Evolutionary conservation across 2,797 vertebrate genomes (phyloP), one percentile per base, ranked within the genome.

Genomic region (Phoebastria nigripes): DNA sequence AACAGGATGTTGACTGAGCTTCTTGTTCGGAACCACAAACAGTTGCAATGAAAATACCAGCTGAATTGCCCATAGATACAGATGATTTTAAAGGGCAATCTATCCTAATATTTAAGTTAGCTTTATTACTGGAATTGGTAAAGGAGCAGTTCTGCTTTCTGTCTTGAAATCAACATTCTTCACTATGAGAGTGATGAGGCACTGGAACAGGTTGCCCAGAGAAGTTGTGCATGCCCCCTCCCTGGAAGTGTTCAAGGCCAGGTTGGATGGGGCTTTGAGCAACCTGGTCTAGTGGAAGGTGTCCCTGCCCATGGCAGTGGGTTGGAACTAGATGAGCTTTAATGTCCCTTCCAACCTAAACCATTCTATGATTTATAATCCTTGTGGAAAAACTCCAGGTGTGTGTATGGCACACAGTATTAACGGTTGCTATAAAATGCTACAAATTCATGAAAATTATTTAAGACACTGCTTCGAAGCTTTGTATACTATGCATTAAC

Each of bases 381-480:
- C 37, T 49, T 55, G 15, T 72, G 56, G 37, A 29, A 76, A 87
- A 87, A 29, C 46, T 65, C 14, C 12, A 13, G 35, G 41, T 65
- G 14, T 33, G 25, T 46, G 0, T 37, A 8, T 51, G 54, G 41
- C 69, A 66, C 63, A 29, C 7, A 6, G 20, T 52, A 42, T 28
- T 73, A 55, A 37, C 1, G 2, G 20, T 33, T 83, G 29, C 39
- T 66, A 17, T 55, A 54, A 84, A 94, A 61, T 52, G 20, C 42
- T 55, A 33, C 42, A 59, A 47, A 39, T 31, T 82, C 0, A 18
- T 67, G 76, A 55, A 71, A 49, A 49, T 29, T 18, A 15, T 9
- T 0, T 29, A 18, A 2, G 17, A 46, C 13, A 1, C 5, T 58
- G 10, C 63, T 82, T 52, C 0, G 0, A n/a, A 80, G 33, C 29